These are phyloP conservation scores for Anoplius nigerrimus DNA, from an alignment of 2,888 invertebrate species.

Conservation along the genomic window DNA sequence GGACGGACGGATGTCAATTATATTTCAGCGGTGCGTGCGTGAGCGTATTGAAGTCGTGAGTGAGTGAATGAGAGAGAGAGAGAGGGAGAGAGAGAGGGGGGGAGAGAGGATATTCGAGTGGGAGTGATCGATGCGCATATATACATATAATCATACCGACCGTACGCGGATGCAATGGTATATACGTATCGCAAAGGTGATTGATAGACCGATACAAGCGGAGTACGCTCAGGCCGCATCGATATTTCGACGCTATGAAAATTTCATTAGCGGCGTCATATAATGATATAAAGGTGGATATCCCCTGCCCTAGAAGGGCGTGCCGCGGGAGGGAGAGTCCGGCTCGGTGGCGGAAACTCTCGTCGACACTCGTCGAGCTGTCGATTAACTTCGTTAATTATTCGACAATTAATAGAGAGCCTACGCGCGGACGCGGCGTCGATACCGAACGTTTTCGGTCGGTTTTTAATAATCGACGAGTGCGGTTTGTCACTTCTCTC, in stretches of 20 bases:
- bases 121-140: slow-evolving; percentile 27
- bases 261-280: slow-evolving; percentile 68
- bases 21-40: slow-evolving; percentile 45
- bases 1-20: slow-evolving; percentile 63
- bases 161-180: slow-evolving; percentile 14
- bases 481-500: slow-evolving; percentile 15
- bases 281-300: slow-evolving; percentile 67
- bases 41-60: slow-evolving; percentile 22
- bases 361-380: slow-evolving; percentile 66
- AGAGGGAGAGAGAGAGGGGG: neutral
- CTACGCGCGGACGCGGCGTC: slow-evolving; percentile 48
- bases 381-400: slow-evolving; percentile 72
- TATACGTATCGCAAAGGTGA: slow-evolving; percentile 47
- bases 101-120: neutral
- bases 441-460: slow-evolving; percentile 58
- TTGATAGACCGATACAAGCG: slow-evolving; percentile 63
- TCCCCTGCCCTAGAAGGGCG: slow-evolving; percentile 16
- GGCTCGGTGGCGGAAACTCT: slow-evolving; percentile 45
- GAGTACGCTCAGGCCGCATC: slow-evolving; percentile 53
- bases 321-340: neutral
- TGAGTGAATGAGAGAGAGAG: slow-evolving; percentile 23
- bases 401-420: slow-evolving; percentile 62
- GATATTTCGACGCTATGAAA: slow-evolving; percentile 69
- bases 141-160: slow-evolving; percentile 7
- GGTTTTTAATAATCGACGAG: slow-evolving; percentile 60